phyloP scores from a whole-genome alignment of 2,113 vertebrate genomes.

The Agelaius phoeniceus region DNA sequence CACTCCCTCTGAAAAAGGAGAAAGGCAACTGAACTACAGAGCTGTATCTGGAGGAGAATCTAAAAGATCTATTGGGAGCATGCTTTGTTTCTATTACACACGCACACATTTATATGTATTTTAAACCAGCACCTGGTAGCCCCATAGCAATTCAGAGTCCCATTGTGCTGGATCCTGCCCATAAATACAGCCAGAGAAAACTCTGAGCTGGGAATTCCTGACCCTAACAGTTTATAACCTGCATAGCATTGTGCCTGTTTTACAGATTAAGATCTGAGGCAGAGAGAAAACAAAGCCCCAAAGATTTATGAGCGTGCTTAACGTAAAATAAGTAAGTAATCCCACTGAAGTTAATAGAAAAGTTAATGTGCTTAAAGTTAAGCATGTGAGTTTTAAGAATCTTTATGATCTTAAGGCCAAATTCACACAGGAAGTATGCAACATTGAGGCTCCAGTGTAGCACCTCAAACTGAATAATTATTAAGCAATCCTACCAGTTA shows the following conservation, averaged over 20 bases:
- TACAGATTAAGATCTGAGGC: conserved; percentile 65
- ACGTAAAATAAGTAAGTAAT: conserved; percentile 62
- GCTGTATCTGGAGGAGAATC: not conserved
- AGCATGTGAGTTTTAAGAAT: conserved; percentile 67
- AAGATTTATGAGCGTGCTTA: conserved; percentile 49
- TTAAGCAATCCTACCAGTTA: not conserved
- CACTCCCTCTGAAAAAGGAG: not conserved
- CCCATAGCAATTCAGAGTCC: not conserved
- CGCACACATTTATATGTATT: not conserved
- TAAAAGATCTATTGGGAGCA: not conserved
- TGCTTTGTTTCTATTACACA: not conserved
- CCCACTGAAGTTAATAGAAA: conserved; percentile 68
- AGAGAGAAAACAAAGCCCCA: conserved; percentile 57
- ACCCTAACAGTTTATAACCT: conserved; percentile 54
- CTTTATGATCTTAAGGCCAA: conserved; percentile 49
- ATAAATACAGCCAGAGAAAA: conserved; percentile 40
- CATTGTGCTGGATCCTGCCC: conserved; percentile 18
- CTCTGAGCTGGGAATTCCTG: conserved; percentile 41
- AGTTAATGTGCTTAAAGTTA: conserved; percentile 69
- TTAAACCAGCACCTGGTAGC: conserved; percentile 23
- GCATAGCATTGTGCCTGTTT: conserved; percentile 57
- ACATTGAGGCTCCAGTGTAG: not conserved
- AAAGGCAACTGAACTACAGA: not conserved
- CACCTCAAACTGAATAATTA: conserved; percentile 16
- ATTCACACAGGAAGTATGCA: conserved; percentile 63